Base-by-base conservation (phyloP, 2,888 invertebrate species). In the Lysandra bellargus region DNA sequence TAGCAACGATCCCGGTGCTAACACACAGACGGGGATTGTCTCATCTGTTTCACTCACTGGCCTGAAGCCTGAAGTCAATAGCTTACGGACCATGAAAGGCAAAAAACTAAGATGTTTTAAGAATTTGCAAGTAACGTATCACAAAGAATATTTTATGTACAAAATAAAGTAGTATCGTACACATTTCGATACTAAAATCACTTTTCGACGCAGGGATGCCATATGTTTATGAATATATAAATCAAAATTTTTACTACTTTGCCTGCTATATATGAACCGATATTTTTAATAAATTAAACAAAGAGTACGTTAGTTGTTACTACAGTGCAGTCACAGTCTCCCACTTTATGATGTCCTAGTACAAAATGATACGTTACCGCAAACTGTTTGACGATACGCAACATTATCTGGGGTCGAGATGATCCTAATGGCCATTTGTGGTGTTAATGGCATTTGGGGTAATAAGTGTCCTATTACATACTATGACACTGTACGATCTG, bases 381-480 rank as follows among this genome's bases (percentile, higher is more conserved):
- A 49, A 30, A 14, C 30, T 53, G 57, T 76, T 53, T 14, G 57
- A 76, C 17, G 76, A 57, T 33, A 57, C 76, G 14, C 57, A 53
- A 57, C 53, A 76, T 57, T 75, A 44, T 75, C 49, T 75, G 23
- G 53, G 30, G 57, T 76, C 33, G 57, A 57, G 76, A 30, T 33
- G 49, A 17, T 23, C 33, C 14, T 76, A 57, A 33, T 76, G 53
- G 76, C 76, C 76, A 57, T 57, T 57, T 57, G 57, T 30, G 57
- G 76, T 57, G 73, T 57, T 79, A 80, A 80, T 79, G 57, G 79
- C 79, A 72, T 77, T 79, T 79, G 73, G 64, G 61, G 77, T 75
- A 77, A 79, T 77, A 79, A 77, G 80, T 79, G 79, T 40, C 79
- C 69, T 72, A 2, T 57, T 57, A 76, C 76, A 57, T 53, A 78